Percentiles rank a stretch among this genome's conserved stretches.
Conservation (phyloP, 2,113 vertebrate species). For the Entelurus aequoreus region DNA sequence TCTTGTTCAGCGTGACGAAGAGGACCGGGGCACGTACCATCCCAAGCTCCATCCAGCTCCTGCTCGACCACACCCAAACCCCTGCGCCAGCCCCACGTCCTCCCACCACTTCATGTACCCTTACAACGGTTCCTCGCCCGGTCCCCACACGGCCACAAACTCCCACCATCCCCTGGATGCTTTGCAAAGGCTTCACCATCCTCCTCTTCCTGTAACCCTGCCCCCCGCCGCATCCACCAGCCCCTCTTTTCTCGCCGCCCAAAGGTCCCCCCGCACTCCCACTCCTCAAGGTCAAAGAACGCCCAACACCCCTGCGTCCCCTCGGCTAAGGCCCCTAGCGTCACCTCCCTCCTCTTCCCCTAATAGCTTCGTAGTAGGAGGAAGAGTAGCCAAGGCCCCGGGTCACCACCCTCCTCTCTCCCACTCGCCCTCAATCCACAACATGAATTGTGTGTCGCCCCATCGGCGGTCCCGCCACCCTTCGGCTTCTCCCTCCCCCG, state of each 20-base stretch:
- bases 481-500: conserved; percentile 66
- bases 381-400: conserved; percentile 44
- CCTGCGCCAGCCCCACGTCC: conserved; percentile 51
- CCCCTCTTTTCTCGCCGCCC: conserved; percentile 48
- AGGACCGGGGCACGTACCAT: conserved; percentile 46
- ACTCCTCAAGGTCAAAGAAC: conserved; percentile 64
- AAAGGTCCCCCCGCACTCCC: conserved; percentile 59
- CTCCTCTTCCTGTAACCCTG: conserved; percentile 34
- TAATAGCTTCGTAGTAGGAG: conserved; percentile 35
- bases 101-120: conserved; percentile 53
- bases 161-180: conserved; percentile 50
- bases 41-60: conserved; percentile 49
- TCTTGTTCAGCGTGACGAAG: conserved; percentile 42
- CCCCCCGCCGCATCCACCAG: conserved; percentile 46
- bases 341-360: conserved; percentile 54
- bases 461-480: conserved; percentile 68
- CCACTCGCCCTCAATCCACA: conserved; percentile 56
- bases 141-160: conserved; percentile 50
- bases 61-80: conserved; percentile 38
- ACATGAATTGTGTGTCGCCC: conserved; percentile 62
- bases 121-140: conserved; percentile 56
- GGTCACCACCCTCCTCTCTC: conserved; percentile 45
- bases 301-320: conserved; percentile 62
- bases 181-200: conserved; percentile 58
- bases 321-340: conserved; percentile 42